Conservation (phyloP, 1,140 invertebrate species). For the Zophobas atratus region DNA sequence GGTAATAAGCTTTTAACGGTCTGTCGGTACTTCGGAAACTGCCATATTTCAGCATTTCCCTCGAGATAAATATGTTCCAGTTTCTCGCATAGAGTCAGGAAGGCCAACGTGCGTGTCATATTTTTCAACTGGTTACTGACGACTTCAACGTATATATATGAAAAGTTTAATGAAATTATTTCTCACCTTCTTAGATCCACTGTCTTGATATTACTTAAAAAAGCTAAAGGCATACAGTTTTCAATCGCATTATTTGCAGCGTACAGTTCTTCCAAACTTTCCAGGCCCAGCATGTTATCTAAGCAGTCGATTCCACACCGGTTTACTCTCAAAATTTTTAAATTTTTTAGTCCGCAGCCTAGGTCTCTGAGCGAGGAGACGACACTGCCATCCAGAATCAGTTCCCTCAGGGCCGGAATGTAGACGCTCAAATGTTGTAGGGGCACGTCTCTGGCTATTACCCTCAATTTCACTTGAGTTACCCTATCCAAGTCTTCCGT, state of each 20-base stretch:
- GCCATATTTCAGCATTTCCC: constrained; percentile 67
- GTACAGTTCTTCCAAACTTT: constrained; percentile 73
- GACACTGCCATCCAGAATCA: constrained; percentile 77
- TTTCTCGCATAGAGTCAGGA: constrained; percentile 68
- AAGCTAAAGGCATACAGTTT: constrained; percentile 73
- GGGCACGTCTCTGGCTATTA: constrained; percentile 74
- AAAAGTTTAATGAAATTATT: no score
- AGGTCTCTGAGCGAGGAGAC: constrained; percentile 77
- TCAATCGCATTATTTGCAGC: constrained; percentile 75
- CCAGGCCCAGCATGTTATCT: constrained; percentile 74
- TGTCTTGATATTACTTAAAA: constrained; percentile 70
- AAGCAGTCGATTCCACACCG: constrained; percentile 76
- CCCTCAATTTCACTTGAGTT: constrained; percentile 74
- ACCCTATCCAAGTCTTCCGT: constrained; percentile 73
- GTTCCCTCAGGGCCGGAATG: constrained; percentile 72
- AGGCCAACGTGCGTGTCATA: constrained; percentile 64
- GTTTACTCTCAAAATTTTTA: constrained; percentile 75
- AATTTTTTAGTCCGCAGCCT: constrained; percentile 75
- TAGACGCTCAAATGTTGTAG: constrained; percentile 74
- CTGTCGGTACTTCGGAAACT: constrained; percentile 63
- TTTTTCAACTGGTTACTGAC: constrained; percentile 67
- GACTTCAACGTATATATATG: no score
- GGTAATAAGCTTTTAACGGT: constrained; percentile 66
- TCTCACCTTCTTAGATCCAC: constrained; percentile 70
- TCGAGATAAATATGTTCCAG: constrained; percentile 67